Evolutionary conservation across 1,140 invertebrate genomes (phyloP).

Genomic region (Eurytemora carolleeae): DNA sequence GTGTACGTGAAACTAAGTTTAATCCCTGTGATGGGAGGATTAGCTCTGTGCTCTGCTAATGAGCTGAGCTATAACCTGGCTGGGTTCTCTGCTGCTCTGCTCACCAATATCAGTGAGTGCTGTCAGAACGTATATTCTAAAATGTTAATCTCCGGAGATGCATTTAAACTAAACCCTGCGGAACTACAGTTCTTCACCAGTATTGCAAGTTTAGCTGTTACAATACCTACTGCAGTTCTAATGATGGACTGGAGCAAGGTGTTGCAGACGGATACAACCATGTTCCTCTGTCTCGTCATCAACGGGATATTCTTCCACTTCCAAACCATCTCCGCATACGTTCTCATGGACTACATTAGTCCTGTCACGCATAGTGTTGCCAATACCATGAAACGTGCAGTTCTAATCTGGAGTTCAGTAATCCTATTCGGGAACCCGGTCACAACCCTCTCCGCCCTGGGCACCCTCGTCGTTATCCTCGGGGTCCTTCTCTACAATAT

Average conservation of each 20-base stretch:
- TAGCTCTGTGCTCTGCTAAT: constrained; percentile 58
- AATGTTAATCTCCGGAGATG: constrained; percentile 54
- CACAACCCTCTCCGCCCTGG: constrained; percentile 50
- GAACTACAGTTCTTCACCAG: constrained; percentile 69
- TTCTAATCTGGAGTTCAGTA: constrained; percentile 61
- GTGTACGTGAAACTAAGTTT: constrained; percentile 53
- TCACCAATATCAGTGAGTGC: constrained; percentile 64
- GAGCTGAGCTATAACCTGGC: constrained; percentile 56
- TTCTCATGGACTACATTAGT: constrained; percentile 63
- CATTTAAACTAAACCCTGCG: constrained; percentile 51
- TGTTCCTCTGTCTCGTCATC: constrained; percentile 41
- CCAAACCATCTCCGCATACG: constrained; percentile 67
- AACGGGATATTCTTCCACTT: constrained; percentile 68
- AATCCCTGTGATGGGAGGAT: constrained; percentile 60
- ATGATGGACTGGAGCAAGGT: constrained; percentile 40
- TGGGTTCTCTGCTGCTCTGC: constrained; percentile 55
- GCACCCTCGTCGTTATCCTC: constrained; percentile 47
- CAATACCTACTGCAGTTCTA: constrained; percentile 49
- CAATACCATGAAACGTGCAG: constrained; percentile 61
- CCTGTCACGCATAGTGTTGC: constrained; percentile 70
- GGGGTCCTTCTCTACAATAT: constrained; percentile 60
- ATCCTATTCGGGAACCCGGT: constrained; percentile 57
- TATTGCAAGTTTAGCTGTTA: constrained; percentile 51
- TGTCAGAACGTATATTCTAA: constrained; percentile 67
- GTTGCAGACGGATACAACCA: constrained; percentile 27